Evolutionary conservation across 2,888 invertebrate species (phyloP).

Genomic region (Vandiemenella viatica): DNA sequence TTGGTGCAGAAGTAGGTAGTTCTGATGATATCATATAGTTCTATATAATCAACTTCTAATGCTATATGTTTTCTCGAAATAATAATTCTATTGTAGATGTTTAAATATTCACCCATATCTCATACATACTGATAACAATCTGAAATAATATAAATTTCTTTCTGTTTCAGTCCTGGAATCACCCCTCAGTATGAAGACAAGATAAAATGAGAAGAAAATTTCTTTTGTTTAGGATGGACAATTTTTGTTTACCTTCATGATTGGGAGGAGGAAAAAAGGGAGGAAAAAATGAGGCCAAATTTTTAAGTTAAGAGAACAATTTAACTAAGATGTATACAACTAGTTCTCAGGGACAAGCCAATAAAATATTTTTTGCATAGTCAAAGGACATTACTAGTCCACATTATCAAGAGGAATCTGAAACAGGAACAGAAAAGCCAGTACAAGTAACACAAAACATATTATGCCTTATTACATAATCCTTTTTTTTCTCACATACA

Average conservation of each 20-base stretch:
- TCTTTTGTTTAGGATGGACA: conserved; percentile 11
- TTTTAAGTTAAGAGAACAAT: background rate
- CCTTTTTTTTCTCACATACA: conserved; percentile 7
- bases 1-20: no score
- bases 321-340: conserved; percentile 8
- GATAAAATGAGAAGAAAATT: conserved; percentile 10
- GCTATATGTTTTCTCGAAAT: no score
- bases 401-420: background rate
- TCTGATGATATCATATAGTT: no score
- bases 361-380: conserved; percentile 11
- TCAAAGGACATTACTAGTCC: conserved; percentile 5
- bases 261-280: background rate
- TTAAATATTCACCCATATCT: no score
- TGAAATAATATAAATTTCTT: background rate
- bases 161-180: conserved; percentile 9
- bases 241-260: conserved; percentile 4
- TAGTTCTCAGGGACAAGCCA: conserved; percentile 14
- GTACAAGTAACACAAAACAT: conserved; percentile 15
- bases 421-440: conserved; percentile 2
- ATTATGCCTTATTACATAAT: conserved; percentile 17
- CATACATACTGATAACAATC: no score
- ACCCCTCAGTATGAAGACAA: conserved; percentile 11
- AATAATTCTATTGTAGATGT: no score
- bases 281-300: background rate
- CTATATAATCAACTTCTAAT: no score